Evolutionary conservation across 2,797 vertebrate genomes (phyloP), one percentile per base, ranked within the genome.

Genomic region (Clarias platycephalus): DNA sequence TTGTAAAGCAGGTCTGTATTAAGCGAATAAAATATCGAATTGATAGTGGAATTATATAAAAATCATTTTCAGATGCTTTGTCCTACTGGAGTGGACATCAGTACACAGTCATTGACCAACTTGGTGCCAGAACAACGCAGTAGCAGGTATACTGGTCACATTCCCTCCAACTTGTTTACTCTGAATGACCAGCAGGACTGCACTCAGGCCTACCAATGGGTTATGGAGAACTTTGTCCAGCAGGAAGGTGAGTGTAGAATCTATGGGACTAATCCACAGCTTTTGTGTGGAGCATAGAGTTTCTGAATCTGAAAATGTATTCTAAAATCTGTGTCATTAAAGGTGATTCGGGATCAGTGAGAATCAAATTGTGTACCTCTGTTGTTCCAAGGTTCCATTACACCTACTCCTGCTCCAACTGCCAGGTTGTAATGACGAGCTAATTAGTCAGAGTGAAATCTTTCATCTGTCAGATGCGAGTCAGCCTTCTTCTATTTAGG

Each of bases 101-200:
- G 37, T 76, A 88, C 89, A 24, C 87, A 91, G 0, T 80, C 85
- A 67, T 90, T 92, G 1, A 92, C 89, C 72, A 87, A 84, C 71
- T 91, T 94, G 62, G 89, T 91, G 58, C n/a, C 53, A 2, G 66
- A 83, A 0, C 77, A 58, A 20, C 70, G 88, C 55, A 88, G 87
- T 0, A 74, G 74, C 82, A 91, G 90, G 24, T 93, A 93, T 90
- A 79, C 26, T 0, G 93, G 91, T 1, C 83, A 89, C 20, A 81
- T 94, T 44, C 97, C 97, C 24, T 91, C 93, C 88, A 99, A 99
- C 91, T 94, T 96, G 80, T 95, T 98, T 89, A 95, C 93, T 82
- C 95, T 98, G 86, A 96, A 95, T 0, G 93, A 97, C 0, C 89
- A 91, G 1, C 86, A 94, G 0, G 97, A 98, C 90, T 96, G 96